phyloP scores from a whole-genome alignment of 2,797 vertebrate genomes.

The Tapirus indicus region DNA sequence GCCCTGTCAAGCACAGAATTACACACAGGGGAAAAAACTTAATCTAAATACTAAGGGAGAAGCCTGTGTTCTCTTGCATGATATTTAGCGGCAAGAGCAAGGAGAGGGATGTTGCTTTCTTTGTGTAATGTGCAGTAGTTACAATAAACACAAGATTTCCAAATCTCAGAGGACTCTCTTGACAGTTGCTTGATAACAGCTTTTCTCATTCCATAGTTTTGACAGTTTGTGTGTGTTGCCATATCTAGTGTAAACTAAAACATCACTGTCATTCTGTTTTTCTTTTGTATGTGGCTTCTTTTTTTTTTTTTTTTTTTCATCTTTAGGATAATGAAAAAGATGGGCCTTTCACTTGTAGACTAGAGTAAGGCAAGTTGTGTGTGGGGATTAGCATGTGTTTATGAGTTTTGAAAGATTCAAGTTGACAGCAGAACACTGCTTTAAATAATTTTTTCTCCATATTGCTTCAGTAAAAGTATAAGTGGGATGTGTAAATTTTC shows the following conservation, averaged over 20 bases:
- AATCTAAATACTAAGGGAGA: slow-evolving; percentile 87
- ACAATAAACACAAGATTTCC: slow-evolving; percentile 93
- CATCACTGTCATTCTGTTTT: slow-evolving; percentile 93
- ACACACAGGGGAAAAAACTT: slow-evolving; percentile 82
- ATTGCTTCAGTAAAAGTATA: slow-evolving; percentile 73
- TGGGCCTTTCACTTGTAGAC: slow-evolving; percentile 89
- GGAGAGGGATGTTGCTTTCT: slow-evolving; percentile 91
- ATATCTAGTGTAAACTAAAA: slow-evolving; percentile 93
- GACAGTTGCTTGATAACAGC: slow-evolving; percentile 93
- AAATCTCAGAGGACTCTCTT: slow-evolving; percentile 93
- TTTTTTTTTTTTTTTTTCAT: slow-evolving; percentile 75
- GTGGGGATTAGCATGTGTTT: slow-evolving; percentile 88
- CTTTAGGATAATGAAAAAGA: slow-evolving; percentile 91
- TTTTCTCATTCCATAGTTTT: slow-evolving; percentile 93
- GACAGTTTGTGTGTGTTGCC: slow-evolving; percentile 93
- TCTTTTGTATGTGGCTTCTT: slow-evolving; percentile 88
- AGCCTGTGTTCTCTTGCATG: slow-evolving; percentile 87
- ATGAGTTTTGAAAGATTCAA: slow-evolving; percentile 87
- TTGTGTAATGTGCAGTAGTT: slow-evolving; percentile 97
- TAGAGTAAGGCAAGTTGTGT: slow-evolving; percentile 87
- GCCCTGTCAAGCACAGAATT: slow-evolving; percentile 87
- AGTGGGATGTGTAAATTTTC: slow-evolving; percentile 82
- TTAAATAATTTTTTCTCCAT: slow-evolving; percentile 75
- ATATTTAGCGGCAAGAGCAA: slow-evolving; percentile 90
- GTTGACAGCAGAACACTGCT: slow-evolving; percentile 86